Percentiles rank a stretch among this genome's conserved stretches.
These are phyloP conservation scores for Sterna hirundo DNA, from an alignment of 2,113 vertebrate species.

Conservation along the genomic window DNA sequence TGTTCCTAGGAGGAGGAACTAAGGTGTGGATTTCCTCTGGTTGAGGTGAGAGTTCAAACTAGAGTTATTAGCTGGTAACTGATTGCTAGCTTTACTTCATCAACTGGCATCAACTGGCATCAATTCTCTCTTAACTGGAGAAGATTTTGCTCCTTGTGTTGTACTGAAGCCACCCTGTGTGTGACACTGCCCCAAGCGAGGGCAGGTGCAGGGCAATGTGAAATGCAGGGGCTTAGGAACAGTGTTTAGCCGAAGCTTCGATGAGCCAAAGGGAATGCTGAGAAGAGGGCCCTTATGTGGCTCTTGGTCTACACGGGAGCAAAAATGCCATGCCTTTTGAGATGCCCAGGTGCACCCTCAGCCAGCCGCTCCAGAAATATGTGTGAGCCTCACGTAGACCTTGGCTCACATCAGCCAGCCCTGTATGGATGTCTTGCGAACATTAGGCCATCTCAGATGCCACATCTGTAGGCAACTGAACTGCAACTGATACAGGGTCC, in stretches of 20 bases:
- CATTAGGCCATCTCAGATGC: neutral
- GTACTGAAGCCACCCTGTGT: neutral
- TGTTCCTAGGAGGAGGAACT: neutral
- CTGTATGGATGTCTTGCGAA: neutral
- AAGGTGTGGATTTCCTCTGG: neutral
- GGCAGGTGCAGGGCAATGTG: neutral
- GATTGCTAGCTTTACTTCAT: neutral
- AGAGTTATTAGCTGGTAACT: neutral
- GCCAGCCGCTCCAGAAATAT: neutral
- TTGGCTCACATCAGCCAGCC: neutral
- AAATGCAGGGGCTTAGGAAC: neutral
- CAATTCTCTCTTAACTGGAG: neutral
- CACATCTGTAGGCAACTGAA: neutral
- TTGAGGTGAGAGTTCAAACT: neutral
- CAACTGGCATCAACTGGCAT: neutral
- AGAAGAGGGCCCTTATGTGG: neutral
- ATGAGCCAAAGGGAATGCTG: accelerated
- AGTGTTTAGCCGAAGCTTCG: neutral
- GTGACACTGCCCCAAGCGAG: neutral
- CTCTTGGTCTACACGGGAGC: neutral
- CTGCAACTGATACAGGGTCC: neutral
- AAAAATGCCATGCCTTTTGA: neutral
- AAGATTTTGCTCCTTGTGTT: neutral
- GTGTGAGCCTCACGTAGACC: neutral
- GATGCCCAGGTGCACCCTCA: neutral